These are phyloP conservation scores for Ictalurus furcatus DNA, from an alignment of 2,113 vertebrate genomes.

Conservation along the genomic window DNA sequence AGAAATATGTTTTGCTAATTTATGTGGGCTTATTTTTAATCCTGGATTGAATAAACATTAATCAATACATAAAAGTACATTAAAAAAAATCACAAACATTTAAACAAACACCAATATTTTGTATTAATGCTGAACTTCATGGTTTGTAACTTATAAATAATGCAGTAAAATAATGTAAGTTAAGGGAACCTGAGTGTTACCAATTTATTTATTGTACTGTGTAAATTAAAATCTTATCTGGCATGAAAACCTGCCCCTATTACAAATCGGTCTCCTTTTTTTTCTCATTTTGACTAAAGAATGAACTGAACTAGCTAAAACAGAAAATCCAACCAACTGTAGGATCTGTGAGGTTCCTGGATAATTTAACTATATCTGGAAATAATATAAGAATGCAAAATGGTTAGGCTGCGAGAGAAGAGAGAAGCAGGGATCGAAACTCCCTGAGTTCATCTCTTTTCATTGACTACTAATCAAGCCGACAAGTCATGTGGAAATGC, in stretches of 20 bases:
- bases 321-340: conserved; percentile 19
- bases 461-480: conserved; percentile 60
- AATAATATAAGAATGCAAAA: conserved; percentile 49
- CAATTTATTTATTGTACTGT: background rate
- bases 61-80: background rate
- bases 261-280: background rate
- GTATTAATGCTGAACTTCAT: background rate
- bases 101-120: background rate
- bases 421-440: conserved; percentile 49
- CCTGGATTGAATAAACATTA: background rate
- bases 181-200: background rate
- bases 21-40: background rate
- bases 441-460: conserved; percentile 58
- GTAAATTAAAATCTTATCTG: too few species aligned
- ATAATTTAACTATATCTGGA: conserved; percentile 48
- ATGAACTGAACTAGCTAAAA: background rate
- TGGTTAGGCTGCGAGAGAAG: conserved; percentile 5
- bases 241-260: background rate
- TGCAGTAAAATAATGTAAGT: background rate
- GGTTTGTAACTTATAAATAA: background rate
- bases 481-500: conserved; percentile 59
- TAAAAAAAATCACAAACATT: too few species aligned
- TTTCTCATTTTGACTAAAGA: background rate
- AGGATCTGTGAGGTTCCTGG: background rate
- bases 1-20: background rate